These are phyloP conservation scores for Eulemur albifrons DNA, from an alignment of 2,797 vertebrate genomes.

Conservation along the genomic window DNA sequence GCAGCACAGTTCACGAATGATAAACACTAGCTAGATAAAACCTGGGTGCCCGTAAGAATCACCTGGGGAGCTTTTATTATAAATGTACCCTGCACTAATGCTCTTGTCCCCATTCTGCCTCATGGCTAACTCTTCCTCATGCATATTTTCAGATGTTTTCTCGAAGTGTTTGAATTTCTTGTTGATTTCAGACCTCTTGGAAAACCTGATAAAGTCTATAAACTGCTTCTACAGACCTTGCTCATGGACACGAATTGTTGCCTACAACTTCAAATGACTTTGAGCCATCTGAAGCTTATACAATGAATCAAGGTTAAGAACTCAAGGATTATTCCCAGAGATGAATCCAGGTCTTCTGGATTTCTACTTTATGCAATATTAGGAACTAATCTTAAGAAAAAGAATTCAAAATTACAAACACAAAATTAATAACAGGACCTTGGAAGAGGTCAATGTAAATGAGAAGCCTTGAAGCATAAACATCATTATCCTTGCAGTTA, in stretches of 20 bases:
- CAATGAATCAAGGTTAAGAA: neutral
- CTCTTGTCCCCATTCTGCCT: accelerated
- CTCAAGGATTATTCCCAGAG: neutral
- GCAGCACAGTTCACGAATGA: neutral
- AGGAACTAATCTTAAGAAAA: neutral
- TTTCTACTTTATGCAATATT: neutral
- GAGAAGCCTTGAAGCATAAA: neutral
- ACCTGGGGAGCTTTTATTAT: neutral
- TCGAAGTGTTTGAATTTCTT: neutral
- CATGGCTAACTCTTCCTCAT: neutral
- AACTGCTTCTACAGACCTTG: neutral
- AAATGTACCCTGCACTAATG: neutral
- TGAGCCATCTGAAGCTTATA: neutral
- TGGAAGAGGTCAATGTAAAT: neutral
- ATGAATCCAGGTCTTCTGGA: neutral
- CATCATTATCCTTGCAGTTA: neutral
- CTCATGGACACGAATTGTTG: neutral
- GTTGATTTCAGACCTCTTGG: neutral
- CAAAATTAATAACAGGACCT: neutral
- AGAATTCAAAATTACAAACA: neutral
- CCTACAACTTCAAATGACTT: neutral
- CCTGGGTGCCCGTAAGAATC: neutral
- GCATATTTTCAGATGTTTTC: neutral
- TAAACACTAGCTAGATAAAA: neutral
- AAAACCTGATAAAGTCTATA: neutral